Base-by-base conservation (phyloP, 2,113 vertebrate genomes). In the Burhinus bistriatus region DNA sequence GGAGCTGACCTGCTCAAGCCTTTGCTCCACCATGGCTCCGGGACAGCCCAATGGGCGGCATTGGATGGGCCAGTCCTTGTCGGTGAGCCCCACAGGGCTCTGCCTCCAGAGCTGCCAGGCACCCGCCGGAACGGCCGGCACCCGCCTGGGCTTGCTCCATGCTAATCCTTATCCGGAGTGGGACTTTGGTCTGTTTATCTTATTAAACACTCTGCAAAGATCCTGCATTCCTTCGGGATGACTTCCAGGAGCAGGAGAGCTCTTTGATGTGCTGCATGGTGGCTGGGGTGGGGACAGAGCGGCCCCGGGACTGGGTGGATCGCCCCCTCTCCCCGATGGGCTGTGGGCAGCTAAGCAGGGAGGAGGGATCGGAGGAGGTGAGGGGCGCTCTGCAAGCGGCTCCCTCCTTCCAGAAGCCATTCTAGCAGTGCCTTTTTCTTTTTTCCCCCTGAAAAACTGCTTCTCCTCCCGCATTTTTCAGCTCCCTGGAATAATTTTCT, bases 401-500 rank as follows among this genome's bases (percentile, higher is more conserved):
- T 49, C 29, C 66, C 15, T 75, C 51, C 73, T 57, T 61, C 20
- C 21, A 25, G 8, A 57, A 87, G 34, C 36, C 12, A 9, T 14
- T 64, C 8, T 20, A 51, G 51, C 40, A 29, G 21, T 7, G 40
- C 21, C 16, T 83, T 40, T 44, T 86, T 54, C 3, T 40, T 55
- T 34, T 54, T 42, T 59, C 5, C 49, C 44, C 68, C 32, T 78
- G 57, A 59, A 64, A 62, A 90, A 19, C 40, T 52, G 45, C 47
- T 58, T 2, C 40, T 78, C n/a, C 78, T 66, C 80, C 59, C 0
- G 1, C 69, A 11, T 62, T 77, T 77, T 94, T 68, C 71, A 72
- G 84, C 90, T 84, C 38, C 57, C 38, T 47, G 44, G 61, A 82
- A 83, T 81, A 16, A 38, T 90, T 94, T 90, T 45, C 83, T 91